Evolutionary conservation across 2,113 vertebrate species (phyloP).

Genomic region (Ranitomeya variabilis): DNA sequence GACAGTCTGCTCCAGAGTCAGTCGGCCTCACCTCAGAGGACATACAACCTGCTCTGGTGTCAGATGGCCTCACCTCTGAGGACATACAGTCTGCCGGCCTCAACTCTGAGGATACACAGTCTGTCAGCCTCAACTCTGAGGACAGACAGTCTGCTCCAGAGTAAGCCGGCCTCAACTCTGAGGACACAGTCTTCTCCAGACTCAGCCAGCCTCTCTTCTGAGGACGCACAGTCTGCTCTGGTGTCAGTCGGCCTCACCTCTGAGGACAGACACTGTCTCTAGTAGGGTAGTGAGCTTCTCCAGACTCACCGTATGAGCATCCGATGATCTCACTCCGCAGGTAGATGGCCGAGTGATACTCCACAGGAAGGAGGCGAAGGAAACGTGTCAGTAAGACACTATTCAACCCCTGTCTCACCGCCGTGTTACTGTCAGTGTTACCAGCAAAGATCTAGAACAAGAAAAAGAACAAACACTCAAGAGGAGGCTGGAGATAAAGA

Average conservation of each 20-base stretch:
- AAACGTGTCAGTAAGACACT: slow-evolving; percentile 72
- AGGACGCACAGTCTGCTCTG: neutral
- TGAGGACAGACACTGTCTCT: neutral
- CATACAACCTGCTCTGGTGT: too few relatives aligned
- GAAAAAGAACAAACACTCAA: neutral
- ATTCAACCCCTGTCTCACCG: slow-evolving; percentile 72
- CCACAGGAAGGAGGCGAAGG: slow-evolving; percentile 76
- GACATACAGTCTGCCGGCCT: neutral
- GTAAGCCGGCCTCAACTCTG: neutral
- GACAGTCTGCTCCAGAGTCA: too few relatives aligned
- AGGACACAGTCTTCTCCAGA: neutral
- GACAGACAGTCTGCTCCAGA: too few relatives aligned
- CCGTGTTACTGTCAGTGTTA: slow-evolving; percentile 69
- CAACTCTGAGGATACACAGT: neutral
- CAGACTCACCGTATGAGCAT: slow-evolving; percentile 72
- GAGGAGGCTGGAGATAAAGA: neutral
- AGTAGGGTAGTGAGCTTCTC: neutral
- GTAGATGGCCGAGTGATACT: slow-evolving; percentile 73
- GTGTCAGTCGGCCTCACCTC: neutral
- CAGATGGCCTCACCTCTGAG: neutral
- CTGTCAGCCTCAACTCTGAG: neutral
- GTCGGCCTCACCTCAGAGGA: too few relatives aligned
- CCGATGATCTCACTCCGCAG: slow-evolving; percentile 77
- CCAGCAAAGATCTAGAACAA: slow-evolving; percentile 75
- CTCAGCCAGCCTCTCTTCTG: neutral